Evolutionary conservation across 1,140 invertebrate species (phyloP), one percentile per base, ranked within the genome.

Genomic region (Saccostrea echinata): DNA sequence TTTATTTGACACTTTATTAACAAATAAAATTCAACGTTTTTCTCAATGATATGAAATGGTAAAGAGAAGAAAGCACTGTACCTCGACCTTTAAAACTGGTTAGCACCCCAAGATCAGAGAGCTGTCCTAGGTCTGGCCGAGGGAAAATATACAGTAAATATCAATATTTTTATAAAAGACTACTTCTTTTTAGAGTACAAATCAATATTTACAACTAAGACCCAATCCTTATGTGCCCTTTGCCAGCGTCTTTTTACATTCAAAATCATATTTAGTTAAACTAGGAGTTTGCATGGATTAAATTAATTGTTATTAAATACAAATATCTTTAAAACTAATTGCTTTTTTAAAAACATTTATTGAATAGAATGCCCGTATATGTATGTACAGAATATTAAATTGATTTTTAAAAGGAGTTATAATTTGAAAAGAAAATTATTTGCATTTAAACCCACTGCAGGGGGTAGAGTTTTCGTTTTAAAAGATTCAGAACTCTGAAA

Each of bases 201-300:
- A 18, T 76, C 68, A 76, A 76, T 76, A 76, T 76, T 76, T 76
- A 76, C 24, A 21, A 30, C 68, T 11, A 30, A 27, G 68, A 76
- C 68, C 33, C 33, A 76, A 76, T 76, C 68, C 27, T 76, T 76
- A 27, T 30, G 8, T 76, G 68, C 27, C 9, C 27, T 33, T 76
- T 76, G 27, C 11, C 43, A 16, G 11, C 30, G 68, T 33, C 68
- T 24, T 76, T 18, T 76, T 16, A 76, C 30, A 33, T 76, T 33
- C 16, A 18, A 27, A 18, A 11, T 16, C 27, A 16, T 76, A 33
- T 76, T 76, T 76, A 16, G 68, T 76, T 76, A 76, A 76, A 30
- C 24, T 76, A 16, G 12, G 68, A 27, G 27, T 76, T 76, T 27
- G 27, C 9, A 27, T 24, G 27, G 68, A 27, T 76, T 76, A 76